phyloP scores from a whole-genome alignment of 1,140 invertebrate species.

The Catajapyx aquilonaris region DNA sequence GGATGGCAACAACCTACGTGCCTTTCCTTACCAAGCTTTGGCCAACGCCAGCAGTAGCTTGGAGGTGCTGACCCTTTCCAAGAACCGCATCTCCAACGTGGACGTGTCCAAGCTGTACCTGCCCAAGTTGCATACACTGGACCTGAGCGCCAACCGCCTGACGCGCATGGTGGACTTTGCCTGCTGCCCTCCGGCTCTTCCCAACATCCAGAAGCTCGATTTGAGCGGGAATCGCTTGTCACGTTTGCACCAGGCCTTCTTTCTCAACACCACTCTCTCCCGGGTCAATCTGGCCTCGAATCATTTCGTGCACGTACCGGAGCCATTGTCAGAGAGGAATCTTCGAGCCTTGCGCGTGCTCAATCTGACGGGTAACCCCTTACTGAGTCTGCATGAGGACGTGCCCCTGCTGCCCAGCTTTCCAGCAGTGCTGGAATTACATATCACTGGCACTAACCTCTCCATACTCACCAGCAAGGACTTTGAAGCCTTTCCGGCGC shows the following conservation, averaged over 20 bases:
- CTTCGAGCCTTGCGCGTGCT: conserved; percentile 46
- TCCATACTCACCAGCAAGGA: conserved; percentile 68
- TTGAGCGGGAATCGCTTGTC: conserved; percentile 48
- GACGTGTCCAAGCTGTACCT: conserved; percentile 55
- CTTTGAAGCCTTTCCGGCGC: conserved; percentile 61
- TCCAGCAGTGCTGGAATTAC: conserved; percentile 45
- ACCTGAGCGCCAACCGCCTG: conserved; percentile 51
- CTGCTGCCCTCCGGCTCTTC: conserved; percentile 46
- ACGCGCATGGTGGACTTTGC: conserved; percentile 34
- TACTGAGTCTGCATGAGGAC: conserved; percentile 41
- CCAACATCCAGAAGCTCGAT: conserved; percentile 44
- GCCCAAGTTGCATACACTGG: conserved; percentile 44
- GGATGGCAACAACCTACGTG: conserved; percentile 43
- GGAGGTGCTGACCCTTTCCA: conserved; percentile 29
- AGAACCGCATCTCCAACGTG: conserved; percentile 44
- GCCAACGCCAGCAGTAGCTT: conserved; percentile 29
- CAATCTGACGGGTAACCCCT: conserved; percentile 60
- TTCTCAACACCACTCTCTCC: conserved; percentile 36
- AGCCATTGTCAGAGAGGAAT: conserved; percentile 46
- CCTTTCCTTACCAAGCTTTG: conserved; percentile 54
- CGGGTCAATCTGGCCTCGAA: conserved; percentile 58
- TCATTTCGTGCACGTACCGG: conserved; percentile 55
- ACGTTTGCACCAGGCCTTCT: conserved; percentile 61
- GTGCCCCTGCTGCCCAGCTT: conserved; percentile 24
- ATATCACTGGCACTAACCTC: conserved; percentile 60